phyloP scores from a whole-genome alignment of 1,140 invertebrate species.

The Bombus pyrosoma region DNA sequence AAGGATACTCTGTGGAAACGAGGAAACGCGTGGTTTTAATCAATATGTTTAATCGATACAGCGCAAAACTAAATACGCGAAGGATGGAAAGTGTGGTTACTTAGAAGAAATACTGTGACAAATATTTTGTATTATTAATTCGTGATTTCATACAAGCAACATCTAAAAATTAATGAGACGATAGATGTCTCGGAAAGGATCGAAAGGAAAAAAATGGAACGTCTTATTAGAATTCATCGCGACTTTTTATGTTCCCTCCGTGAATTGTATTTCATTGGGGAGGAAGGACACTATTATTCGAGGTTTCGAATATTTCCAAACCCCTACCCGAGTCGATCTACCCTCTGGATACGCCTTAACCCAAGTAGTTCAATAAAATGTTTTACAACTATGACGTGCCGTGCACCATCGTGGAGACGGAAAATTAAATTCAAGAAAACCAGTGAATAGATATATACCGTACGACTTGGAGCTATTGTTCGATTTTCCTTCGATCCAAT shows the following conservation, averaged over 20 bases:
- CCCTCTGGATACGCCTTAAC: background rate
- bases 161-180: background rate
- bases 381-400: constrained; percentile 50
- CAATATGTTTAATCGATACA: too few relatives aligned
- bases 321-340: background rate
- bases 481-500: background rate
- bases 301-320: constrained; percentile 34
- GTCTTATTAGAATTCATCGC: constrained; percentile 32
- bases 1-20: too few relatives aligned
- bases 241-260: constrained; percentile 29
- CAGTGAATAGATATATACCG: background rate
- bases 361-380: constrained; percentile 48
- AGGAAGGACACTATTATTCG: constrained; percentile 29
- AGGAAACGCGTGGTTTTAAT: too few relatives aligned
- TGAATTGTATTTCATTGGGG: constrained; percentile 9
- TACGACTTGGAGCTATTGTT: background rate
- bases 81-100: too few relatives aligned
- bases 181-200: too few relatives aligned
- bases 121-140: too few relatives aligned
- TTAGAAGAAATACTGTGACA: too few relatives aligned
- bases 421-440: constrained; percentile 51
- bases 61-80: too few relatives aligned
- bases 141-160: too few relatives aligned
- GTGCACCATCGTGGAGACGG: background rate
- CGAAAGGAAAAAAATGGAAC: background rate